These are phyloP conservation scores for Miichthys miiuy DNA, from an alignment of 2,797 vertebrate genomes.

Conservation along the genomic window DNA sequence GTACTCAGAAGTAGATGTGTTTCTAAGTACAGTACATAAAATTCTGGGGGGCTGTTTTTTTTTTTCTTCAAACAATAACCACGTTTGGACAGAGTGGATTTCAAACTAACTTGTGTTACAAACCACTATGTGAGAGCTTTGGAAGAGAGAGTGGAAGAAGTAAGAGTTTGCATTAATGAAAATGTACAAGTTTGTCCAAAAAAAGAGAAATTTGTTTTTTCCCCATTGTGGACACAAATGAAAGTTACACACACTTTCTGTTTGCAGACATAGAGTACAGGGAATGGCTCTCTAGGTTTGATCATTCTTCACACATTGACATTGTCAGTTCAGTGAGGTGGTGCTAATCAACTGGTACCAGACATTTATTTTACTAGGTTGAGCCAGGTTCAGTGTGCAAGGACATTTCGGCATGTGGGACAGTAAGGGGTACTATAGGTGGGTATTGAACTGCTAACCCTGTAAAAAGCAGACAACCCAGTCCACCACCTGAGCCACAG, in stretches of 20 bases:
- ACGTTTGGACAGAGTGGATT: conserved; percentile 7
- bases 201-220: background rate
- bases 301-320: background rate
- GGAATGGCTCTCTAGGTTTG: background rate
- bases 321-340: no score
- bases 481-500: no score
- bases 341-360: background rate
- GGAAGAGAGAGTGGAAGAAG: background rate
- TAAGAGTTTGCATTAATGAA: conserved; percentile 7
- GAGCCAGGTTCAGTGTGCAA: no score
- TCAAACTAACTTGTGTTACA: conserved; percentile 15
- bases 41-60: conserved; percentile 21
- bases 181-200: background rate
- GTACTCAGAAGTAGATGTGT: conserved; percentile 41
- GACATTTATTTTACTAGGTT: no score
- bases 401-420: no score
- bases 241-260: conserved; percentile 2
- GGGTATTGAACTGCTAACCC: no score
- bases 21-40: conserved; percentile 47
- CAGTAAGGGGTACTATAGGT: no score
- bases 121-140: conserved; percentile 26
- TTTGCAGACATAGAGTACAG: background rate
- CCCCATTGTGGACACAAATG: background rate
- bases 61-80: conserved; percentile 21
- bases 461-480: no score